A percentile compares a stretch with the other conserved stretches of the same genome.
Conservation (phyloP, 2,888 invertebrate genomes). For the Dendrolimus pini region DNA sequence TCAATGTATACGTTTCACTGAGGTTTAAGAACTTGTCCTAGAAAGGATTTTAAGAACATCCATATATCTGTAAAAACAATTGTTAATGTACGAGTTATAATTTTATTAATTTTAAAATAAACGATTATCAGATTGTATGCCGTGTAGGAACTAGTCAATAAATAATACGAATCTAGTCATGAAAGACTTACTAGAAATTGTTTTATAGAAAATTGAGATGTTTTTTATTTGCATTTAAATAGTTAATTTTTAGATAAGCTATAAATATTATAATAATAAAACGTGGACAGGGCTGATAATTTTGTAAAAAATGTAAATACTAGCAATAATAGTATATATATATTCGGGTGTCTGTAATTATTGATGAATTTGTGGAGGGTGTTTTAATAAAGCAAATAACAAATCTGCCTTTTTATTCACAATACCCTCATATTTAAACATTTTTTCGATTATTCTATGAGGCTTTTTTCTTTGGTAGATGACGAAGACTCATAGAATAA, state of each 20-base stretch:
- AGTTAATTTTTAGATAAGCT: background rate
- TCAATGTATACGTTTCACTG: constrained; percentile 36
- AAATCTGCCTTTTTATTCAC: constrained; percentile 18
- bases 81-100: too few species aligned
- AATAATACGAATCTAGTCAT: background rate
- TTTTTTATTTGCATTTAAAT: too few species aligned
- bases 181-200: background rate
- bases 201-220: too few species aligned
- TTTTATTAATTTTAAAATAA: too few species aligned
- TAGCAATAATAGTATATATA: constrained; percentile 41
- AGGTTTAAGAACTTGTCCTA: too few species aligned
- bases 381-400: constrained; percentile 71
- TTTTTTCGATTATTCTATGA: too few species aligned
- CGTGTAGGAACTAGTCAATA: background rate
- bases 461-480: too few species aligned
- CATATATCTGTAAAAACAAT: too few species aligned
- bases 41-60: too few species aligned
- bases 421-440: too few species aligned
- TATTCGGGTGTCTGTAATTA: constrained; percentile 62
- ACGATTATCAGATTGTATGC: too few species aligned
- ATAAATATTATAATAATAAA: constrained; percentile 12
- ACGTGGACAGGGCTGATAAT: constrained; percentile 22
- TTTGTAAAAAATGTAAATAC: constrained; percentile 56
- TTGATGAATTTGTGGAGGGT: constrained; percentile 61
- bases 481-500: too few species aligned